Evolutionary conservation across 1,140 invertebrate species (phyloP), one percentile per base, ranked within the genome.

Genomic region (Drosophila mayri): DNA sequence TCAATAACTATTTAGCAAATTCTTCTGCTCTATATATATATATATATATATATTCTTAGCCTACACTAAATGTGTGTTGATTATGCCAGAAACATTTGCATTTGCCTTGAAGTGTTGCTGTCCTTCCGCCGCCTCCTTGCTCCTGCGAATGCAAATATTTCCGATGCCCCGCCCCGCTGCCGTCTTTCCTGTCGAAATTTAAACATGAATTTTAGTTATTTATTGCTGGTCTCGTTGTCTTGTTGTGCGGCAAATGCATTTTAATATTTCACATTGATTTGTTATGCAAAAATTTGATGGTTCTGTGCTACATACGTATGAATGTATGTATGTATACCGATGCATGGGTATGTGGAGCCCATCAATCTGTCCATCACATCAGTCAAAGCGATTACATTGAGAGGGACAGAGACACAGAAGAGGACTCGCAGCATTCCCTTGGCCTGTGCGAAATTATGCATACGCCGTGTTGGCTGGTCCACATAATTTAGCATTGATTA

Each of bases 401-500:
- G 70, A 59, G 66, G 10, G 60, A 46, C 22, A 55, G 55, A 5
- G 40, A 12, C 10, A 20, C 18, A 12, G 44, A 35, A 14, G 46
- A 18, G 30, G 14, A 38, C 12, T 74, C 22, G 14, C 37, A 37
- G 52, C 37, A 49, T 54, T 43, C 46, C 55, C 60, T 49, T 70
- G 57, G 61, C 63, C 37, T 43, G 59, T 50, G 18, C 47, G 61
- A 71, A 80, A 90, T 88, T 88, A 88, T 90, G 84, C 85, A 88
- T 90, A 90, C 84, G 84, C 84, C 85, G 77, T 66, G 80, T 90
- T 74, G 76, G 65, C 49, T 57, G 54, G 58, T 71, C 75, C 72
- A 80, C 84, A 88, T 88, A 90, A 80, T 88, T 88, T 88, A 84
- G 80, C 84, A 88, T 88, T 88, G 82, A 88, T 88, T 84, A 88